Base-by-base conservation (phyloP, 1,140 invertebrate species). In the Xylocopa sonorina region DNA sequence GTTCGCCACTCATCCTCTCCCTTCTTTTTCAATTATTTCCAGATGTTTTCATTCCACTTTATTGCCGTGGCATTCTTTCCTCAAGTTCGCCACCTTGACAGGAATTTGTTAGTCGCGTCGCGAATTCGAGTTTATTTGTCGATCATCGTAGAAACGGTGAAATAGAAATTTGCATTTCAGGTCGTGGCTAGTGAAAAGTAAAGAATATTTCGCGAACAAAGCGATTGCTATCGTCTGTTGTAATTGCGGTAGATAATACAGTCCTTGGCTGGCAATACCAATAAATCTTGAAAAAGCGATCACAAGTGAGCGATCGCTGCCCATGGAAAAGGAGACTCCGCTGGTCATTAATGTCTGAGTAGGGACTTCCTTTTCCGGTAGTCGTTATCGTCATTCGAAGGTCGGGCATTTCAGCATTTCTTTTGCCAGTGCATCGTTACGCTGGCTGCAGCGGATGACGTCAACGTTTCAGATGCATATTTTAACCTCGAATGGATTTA, bases 341-440 rank as follows among this genome's bases (percentile, higher is more conserved):
- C 43, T 62, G 83, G 78, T 81, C 72, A 73, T 85, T 85, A 84
- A 78, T 64, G 78, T 64, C 78, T 74, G 82, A 85, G 67, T 69
- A 84, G 82, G 63, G 77, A 78, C 73, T 84, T 84, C 63, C 57
- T 51, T 34, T 83, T 84, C 83, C 83, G 78, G 68, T n/a, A 41
- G 81, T 78, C 63, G 78, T 84, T 85, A 85, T 84, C 83, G 68
- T 83, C 34, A 63, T 83, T 80, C 67, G 66, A 71, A 83, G 58
- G 58, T 71, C 78, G 64, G 67, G 53, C n/a, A n/a, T 76, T 83
- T 48, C 73, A 50, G 60, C 53, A 53, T 79, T 84, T 64, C 68
- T 55, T 83, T 80, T 50, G 27, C 18, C 34, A 7, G 53, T 57
- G 53, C 63, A 21, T 67, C 34, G 34, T 73, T 83, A 67, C 32